Evolutionary conservation across 2,888 invertebrate species (phyloP).

Genomic region (Zaprionus obscuricornis): DNA sequence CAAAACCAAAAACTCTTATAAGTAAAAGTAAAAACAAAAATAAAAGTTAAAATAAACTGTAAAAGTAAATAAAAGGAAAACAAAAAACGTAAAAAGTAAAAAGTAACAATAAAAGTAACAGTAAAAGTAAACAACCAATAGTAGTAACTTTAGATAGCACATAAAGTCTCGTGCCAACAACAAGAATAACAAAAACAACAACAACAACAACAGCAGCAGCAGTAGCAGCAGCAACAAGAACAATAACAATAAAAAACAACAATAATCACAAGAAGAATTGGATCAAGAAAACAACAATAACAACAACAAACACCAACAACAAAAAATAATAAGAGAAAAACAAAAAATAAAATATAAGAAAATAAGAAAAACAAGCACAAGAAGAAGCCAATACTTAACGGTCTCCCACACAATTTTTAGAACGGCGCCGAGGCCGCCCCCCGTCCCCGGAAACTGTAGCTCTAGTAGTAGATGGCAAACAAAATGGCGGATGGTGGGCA

Average conservation of each 20-base stretch:
- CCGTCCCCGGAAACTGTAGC: constrained; percentile 37
- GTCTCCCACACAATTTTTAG: constrained; percentile 17
- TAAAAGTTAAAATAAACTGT: no score
- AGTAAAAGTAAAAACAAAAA: no score
- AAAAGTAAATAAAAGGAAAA: no score
- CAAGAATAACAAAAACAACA: constrained; percentile 4
- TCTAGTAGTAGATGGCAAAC: constrained; percentile 65
- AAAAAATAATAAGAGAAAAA: no score
- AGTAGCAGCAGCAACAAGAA: background rate
- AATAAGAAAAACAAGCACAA: background rate
- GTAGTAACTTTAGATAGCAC: constrained; percentile 31
- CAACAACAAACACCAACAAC: constrained; percentile 6
- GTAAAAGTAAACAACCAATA: no score
- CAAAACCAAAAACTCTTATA: no score
- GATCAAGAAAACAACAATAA: background rate
- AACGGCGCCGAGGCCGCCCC: constrained; percentile 30
- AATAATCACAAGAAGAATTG: no score
- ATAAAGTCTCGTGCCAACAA: constrained; percentile 41
- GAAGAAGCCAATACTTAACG: constrained; percentile 17
- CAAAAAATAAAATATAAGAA: no score
- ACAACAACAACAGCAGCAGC: constrained; percentile 12
- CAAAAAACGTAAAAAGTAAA: no score
- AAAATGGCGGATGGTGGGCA: constrained; percentile 90
- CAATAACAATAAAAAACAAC: background rate
- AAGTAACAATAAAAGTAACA: no score